phyloP scores from a whole-genome alignment of 2,113 vertebrate genomes.

The Xiphophorus hellerii region DNA sequence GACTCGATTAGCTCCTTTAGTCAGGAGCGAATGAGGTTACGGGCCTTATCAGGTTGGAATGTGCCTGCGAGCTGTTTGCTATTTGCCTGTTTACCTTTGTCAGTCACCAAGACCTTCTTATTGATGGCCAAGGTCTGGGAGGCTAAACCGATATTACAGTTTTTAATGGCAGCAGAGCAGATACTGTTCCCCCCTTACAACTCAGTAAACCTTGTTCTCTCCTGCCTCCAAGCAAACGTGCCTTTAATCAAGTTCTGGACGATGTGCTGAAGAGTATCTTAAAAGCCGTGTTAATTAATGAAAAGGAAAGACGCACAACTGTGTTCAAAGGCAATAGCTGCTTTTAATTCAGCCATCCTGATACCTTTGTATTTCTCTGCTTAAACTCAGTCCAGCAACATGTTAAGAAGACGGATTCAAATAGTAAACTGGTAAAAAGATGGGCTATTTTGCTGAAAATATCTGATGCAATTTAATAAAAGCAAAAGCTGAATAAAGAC shows the following conservation, averaged over 20 bases:
- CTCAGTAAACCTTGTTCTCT: conserved; percentile 47
- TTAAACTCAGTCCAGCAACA: conserved; percentile 4
- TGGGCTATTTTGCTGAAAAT: conserved; percentile 53
- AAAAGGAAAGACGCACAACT: conserved; percentile 16
- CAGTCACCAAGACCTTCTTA: conserved; percentile 67
- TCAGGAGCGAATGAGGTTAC: conserved; percentile 70
- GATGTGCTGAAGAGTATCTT: conserved; percentile 47
- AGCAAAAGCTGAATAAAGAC: too few relatives aligned
- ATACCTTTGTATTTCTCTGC: conserved; percentile 25
- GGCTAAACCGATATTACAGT: conserved; percentile 73
- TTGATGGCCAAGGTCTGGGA: conserved; percentile 60
- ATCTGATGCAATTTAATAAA: conserved; percentile 41
- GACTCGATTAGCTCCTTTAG: conserved; percentile 73
- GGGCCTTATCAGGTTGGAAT: conserved; percentile 72
- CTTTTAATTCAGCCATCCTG: conserved; percentile 36
- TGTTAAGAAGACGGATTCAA: conserved; percentile 39
- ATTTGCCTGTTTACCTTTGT: conserved; percentile 70
- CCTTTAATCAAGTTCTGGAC: conserved; percentile 66
- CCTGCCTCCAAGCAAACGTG: conserved; percentile 49
- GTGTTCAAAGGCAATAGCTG: conserved; percentile 17
- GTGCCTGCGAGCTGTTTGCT: conserved; percentile 67
- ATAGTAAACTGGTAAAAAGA: conserved; percentile 50
- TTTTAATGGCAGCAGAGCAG: conserved; percentile 63
- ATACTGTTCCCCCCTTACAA: conserved; percentile 47
- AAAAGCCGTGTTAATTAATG: conserved; percentile 56